phyloP scores from a whole-genome alignment of 2,113 vertebrate species.

The Protobothrops mucrosquamatus region DNA sequence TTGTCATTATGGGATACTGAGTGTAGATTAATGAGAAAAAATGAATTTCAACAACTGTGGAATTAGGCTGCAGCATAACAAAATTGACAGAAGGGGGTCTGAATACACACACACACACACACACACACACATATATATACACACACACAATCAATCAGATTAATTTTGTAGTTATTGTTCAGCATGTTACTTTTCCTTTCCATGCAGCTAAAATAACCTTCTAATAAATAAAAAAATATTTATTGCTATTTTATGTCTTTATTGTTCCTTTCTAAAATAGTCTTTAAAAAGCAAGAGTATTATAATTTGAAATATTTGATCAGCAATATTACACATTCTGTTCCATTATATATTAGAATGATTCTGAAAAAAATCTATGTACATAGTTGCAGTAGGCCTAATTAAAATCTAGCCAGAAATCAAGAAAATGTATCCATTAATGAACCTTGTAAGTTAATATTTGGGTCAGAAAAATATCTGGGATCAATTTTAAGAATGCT shows the following conservation, averaged over 20 bases:
- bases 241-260: too few species aligned
- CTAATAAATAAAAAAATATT: too few species aligned
- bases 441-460: constrained; percentile 45
- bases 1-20: too few species aligned
- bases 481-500: constrained; percentile 59
- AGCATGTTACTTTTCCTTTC: not conserved
- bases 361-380: constrained; percentile 57
- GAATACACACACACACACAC: too few species aligned
- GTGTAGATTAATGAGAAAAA: too few species aligned
- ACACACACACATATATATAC: too few species aligned
- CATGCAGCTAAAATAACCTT: not conserved
- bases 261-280: not conserved
- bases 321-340: constrained; percentile 58
- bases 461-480: constrained; percentile 52
- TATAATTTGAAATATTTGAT: constrained; percentile 52
- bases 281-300: not conserved
- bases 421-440: constrained; percentile 51
- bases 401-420: constrained; percentile 55
- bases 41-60: too few species aligned
- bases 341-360: constrained; percentile 61
- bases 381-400: constrained; percentile 41
- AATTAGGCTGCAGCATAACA: too few species aligned
- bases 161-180: not conserved
- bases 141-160: not conserved
- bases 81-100: too few species aligned